A percentile compares a stretch with the other conserved stretches of the same genome.
phyloP scores from a whole-genome alignment of 2,888 invertebrate genomes.

The Operophtera brumata region DNA sequence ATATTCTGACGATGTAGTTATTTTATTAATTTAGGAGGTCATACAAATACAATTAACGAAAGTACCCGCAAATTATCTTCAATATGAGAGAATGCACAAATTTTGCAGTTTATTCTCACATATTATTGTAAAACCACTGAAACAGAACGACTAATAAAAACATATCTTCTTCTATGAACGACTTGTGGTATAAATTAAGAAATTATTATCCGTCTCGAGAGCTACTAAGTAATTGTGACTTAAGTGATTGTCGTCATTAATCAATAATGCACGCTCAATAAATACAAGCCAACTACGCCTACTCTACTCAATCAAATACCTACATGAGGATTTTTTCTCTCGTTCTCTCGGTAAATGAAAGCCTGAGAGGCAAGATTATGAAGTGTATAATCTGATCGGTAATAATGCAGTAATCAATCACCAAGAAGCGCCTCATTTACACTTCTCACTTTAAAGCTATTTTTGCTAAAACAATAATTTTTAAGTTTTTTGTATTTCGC shows the following conservation, averaged over 20 bases:
- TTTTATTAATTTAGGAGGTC: too few species aligned
- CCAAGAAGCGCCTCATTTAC: constrained; percentile 7
- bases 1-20: too few species aligned
- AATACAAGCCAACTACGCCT: constrained; percentile 45
- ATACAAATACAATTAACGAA: too few species aligned
- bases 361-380: constrained; percentile 8
- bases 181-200: constrained; percentile 34
- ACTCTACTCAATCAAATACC: constrained; percentile 38
- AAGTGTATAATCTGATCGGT: constrained; percentile 3
- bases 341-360: constrained; percentile 15
- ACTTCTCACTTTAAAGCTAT: neutral
- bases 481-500: neutral
- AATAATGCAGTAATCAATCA: constrained; percentile 12
- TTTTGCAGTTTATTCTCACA: too few species aligned
- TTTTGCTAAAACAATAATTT: neutral
- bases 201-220: constrained; percentile 47
- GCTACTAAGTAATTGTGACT: constrained; percentile 45
- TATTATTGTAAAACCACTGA: too few species aligned
- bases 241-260: constrained; percentile 56
- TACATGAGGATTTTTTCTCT: constrained; percentile 28
- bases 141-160: neutral
- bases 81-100: too few species aligned
- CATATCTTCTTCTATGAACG: neutral
- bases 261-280: constrained; percentile 57
- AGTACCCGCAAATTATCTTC: too few species aligned